Percentiles rank a stretch among this genome's conserved stretches.
Conservation (phyloP, 2,888 invertebrate species). For the Drosophila tanythrix region DNA sequence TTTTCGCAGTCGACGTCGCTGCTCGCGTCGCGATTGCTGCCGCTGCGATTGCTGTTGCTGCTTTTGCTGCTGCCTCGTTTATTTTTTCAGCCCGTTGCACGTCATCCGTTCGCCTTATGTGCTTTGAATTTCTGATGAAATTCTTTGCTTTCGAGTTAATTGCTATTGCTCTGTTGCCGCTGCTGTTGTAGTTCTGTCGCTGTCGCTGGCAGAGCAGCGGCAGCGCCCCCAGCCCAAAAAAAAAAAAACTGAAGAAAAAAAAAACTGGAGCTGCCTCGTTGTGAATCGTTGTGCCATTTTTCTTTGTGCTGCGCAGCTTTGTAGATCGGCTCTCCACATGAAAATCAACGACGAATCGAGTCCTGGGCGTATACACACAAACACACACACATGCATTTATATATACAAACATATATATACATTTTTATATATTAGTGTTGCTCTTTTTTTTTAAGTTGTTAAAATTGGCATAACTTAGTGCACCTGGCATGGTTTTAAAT, state of each 20-base stretch:
- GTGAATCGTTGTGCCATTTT: conserved; percentile 73
- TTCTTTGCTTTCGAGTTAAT: conserved; percentile 81
- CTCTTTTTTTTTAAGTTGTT: conserved; percentile 10
- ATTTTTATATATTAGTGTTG: conserved; percentile 13
- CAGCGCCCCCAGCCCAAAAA: conserved; percentile 37
- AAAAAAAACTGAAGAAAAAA: not conserved
- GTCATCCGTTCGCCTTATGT: conserved; percentile 72
- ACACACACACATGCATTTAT: conserved; percentile 16
- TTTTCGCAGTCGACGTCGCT: conserved; percentile 59
- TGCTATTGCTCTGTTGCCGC: conserved; percentile 48
- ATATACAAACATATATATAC: conserved; percentile 3
- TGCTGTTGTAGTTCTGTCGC: conserved; percentile 20
- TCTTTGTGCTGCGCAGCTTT: conserved; percentile 72
- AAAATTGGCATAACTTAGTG: conserved; percentile 45
- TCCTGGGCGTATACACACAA: conserved; percentile 52
- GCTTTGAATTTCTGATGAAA: conserved; percentile 82
- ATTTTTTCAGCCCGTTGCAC: conserved; percentile 72
- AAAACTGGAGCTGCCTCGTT: conserved; percentile 40
- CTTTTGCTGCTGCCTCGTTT: conserved; percentile 39
- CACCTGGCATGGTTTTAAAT: conserved; percentile 9
- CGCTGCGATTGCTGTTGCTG: conserved; percentile 47
- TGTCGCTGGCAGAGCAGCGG: conserved; percentile 12
- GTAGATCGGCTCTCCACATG: conserved; percentile 65
- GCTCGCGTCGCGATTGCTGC: conserved; percentile 22
- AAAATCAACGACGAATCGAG: conserved; percentile 46